Percentiles rank a stretch among this genome's conserved stretches.
Evolutionary conservation across 1,140 invertebrate species (phyloP).

Genomic region (Kradibia gibbosae): DNA sequence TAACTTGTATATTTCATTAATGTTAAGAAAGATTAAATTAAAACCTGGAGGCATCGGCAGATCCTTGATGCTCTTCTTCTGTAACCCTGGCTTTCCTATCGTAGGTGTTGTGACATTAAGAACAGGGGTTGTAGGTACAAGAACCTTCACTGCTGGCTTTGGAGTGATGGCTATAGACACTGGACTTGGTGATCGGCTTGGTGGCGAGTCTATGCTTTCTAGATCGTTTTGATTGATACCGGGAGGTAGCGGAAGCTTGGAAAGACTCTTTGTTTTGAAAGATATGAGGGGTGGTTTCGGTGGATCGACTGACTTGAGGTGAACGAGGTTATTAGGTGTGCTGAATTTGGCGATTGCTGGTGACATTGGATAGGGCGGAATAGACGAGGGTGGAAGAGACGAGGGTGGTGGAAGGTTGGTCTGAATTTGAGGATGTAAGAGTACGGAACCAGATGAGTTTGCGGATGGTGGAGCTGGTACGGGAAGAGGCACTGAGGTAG

Average conservation of each 20-base stretch:
- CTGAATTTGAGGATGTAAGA: slow-evolving; percentile 24
- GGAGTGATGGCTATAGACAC: slow-evolving; percentile 64
- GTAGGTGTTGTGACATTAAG: slow-evolving; percentile 17
- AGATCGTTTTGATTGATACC: slow-evolving; percentile 85
- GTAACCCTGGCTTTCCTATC: slow-evolving; percentile 58
- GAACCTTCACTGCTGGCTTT: slow-evolving; percentile 63
- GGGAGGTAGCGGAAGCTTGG: slow-evolving; percentile 87
- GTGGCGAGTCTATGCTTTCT: slow-evolving; percentile 82
- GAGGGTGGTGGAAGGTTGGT: slow-evolving; percentile 58
- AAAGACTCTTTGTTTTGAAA: slow-evolving; percentile 78
- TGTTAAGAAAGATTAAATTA: slow-evolving; percentile 10
- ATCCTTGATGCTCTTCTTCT: slow-evolving; percentile 85
- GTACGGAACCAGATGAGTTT: not conserved
- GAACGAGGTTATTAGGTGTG: slow-evolving; percentile 67
- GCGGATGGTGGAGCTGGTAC: slow-evolving; percentile 52
- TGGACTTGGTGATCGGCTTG: slow-evolving; percentile 77
- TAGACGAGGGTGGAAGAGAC: slow-evolving; percentile 59
- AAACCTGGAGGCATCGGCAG: slow-evolving; percentile 90
- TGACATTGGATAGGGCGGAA: slow-evolving; percentile 63
- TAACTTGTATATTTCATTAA: not conserved
- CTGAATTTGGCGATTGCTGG: slow-evolving; percentile 67
- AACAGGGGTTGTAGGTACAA: slow-evolving; percentile 44
- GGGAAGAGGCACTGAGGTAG: slow-evolving; percentile 59
- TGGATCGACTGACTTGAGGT: slow-evolving; percentile 65
- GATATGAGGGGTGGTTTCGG: slow-evolving; percentile 66